These are phyloP conservation scores for Proales similis DNA, from an alignment of 1,140 invertebrate genomes.

Conservation along the genomic window DNA sequence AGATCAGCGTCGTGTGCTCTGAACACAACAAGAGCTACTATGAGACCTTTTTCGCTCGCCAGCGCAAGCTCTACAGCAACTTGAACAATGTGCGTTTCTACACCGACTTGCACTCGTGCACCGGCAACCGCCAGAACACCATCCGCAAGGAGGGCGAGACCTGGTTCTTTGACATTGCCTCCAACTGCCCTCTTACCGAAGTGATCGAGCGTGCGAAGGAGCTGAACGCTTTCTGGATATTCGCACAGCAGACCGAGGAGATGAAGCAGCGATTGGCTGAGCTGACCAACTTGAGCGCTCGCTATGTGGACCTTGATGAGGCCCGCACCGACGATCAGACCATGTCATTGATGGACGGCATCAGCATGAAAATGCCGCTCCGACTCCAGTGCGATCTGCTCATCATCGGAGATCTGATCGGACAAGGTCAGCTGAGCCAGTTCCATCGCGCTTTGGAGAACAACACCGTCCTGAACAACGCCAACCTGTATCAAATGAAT, in stretches of 20 bases:
- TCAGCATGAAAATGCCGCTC: constrained; percentile 16
- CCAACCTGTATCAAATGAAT: constrained; percentile 4
- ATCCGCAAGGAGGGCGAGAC: constrained; percentile 24
- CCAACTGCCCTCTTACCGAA: constrained; percentile 18
- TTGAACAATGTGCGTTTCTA: constrained; percentile 36
- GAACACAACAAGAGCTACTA: constrained; percentile 34
- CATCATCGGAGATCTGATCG: constrained; percentile 15
- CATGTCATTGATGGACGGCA: background rate
- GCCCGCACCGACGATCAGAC: background rate
- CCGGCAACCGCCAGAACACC: constrained; percentile 18
- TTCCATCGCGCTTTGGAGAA: constrained; percentile 1
- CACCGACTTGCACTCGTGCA: constrained; percentile 20
- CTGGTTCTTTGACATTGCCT: constrained; percentile 26
- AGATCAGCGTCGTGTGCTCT: constrained; percentile 33
- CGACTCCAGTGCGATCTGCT: constrained; percentile 21
- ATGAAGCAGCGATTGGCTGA: background rate
- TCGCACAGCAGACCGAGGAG: constrained; percentile 18
- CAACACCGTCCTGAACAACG: constrained; percentile 12
- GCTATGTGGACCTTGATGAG: constrained; percentile 1
- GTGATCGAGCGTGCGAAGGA: constrained; percentile 16
- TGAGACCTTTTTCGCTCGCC: constrained; percentile 28
- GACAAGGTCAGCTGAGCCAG: constrained; percentile 2
- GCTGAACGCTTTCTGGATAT: constrained; percentile 22
- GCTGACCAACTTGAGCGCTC: constrained; percentile 11
- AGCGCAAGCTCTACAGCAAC: constrained; percentile 32